A percentile compares a stretch with the other conserved stretches of the same genome.
Conservation (phyloP, 35 echinoderm and acorn worm genomes). For the Diadema setosum region DNA sequence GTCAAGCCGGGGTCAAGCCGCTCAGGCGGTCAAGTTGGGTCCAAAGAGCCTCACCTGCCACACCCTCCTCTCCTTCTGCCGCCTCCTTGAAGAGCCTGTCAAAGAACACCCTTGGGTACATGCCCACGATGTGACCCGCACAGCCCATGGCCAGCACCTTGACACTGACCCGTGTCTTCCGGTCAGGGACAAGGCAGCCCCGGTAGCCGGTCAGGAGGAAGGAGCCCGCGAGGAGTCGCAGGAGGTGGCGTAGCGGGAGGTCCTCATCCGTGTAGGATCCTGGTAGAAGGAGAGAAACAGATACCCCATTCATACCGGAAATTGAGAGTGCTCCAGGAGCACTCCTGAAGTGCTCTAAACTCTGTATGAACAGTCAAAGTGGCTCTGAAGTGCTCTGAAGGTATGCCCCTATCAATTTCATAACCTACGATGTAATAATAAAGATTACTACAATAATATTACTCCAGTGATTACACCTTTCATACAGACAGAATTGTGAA, state of each 20-base stretch:
- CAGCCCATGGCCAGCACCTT: slow-evolving; percentile 79
- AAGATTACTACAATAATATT: too few relatives aligned
- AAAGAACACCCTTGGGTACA: slow-evolving; percentile 82
- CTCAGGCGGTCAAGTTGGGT: too few relatives aligned
- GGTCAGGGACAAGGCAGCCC: slow-evolving; percentile 60
- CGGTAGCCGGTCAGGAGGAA: slow-evolving; percentile 84
- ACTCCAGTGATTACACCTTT: too few relatives aligned
- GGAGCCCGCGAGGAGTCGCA: slow-evolving; percentile 67
- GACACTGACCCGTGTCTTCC: slow-evolving; percentile 77
- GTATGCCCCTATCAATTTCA: too few relatives aligned
- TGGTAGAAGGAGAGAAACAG: neutral
- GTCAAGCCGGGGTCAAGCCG: too few relatives aligned
- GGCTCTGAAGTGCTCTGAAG: too few relatives aligned
- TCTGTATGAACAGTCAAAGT: too few relatives aligned
- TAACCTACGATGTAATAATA: too few relatives aligned
- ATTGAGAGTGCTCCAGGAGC: too few relatives aligned
- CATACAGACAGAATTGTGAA: too few relatives aligned
- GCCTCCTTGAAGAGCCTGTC: slow-evolving; percentile 67
- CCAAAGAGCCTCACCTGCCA: neutral
- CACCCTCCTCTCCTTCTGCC: slow-evolving; percentile 11
- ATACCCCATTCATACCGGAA: too few relatives aligned
- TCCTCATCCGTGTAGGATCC: slow-evolving; percentile 89
- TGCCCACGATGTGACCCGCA: slow-evolving; percentile 55
- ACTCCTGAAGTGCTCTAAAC: too few relatives aligned
- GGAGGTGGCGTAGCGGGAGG: slow-evolving; percentile 62